Conservation (phyloP, 2,113 vertebrate genomes). For the Taurulus bubalis region DNA sequence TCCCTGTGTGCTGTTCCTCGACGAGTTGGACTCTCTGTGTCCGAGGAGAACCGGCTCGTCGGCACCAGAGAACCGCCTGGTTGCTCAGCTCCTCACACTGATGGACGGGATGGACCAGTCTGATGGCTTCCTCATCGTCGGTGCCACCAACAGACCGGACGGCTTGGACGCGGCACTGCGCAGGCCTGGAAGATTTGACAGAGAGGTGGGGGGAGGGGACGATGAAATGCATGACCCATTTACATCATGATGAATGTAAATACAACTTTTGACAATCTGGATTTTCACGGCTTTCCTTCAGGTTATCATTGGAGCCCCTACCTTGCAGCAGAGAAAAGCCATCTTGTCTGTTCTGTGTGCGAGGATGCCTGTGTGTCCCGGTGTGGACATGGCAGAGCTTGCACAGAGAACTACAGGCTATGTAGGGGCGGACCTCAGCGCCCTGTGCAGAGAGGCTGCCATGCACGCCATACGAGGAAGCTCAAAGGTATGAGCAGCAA, state of each 20-base stretch:
- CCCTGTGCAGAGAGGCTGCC: slow-evolving; percentile 94
- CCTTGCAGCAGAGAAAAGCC: slow-evolving; percentile 86
- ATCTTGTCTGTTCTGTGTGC: slow-evolving; percentile 88
- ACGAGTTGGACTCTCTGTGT: slow-evolving; percentile 94
- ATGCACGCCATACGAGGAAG: slow-evolving; percentile 85
- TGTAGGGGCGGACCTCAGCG: slow-evolving; percentile 93
- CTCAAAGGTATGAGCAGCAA: slow-evolving; percentile 81
- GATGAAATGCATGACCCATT: neutral
- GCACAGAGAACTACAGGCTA: slow-evolving; percentile 91
- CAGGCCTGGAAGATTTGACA: slow-evolving; percentile 93
- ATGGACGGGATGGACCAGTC: slow-evolving; percentile 87
- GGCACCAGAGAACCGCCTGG: slow-evolving; percentile 88
- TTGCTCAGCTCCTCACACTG: slow-evolving; percentile 93
- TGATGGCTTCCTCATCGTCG: slow-evolving; percentile 86
- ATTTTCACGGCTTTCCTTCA: slow-evolving; percentile 49
- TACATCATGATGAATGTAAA: neutral
- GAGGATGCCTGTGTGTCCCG: slow-evolving; percentile 84
- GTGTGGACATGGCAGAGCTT: slow-evolving; percentile 83
- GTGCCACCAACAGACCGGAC: slow-evolving; percentile 90
- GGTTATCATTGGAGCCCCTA: slow-evolving; percentile 92
- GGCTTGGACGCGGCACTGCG: slow-evolving; percentile 91
- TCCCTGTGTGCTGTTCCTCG: slow-evolving; percentile 91
- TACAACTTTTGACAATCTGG: neutral
- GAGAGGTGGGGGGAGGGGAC: slow-evolving; percentile 85
- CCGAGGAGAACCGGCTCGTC: slow-evolving; percentile 83